phyloP scores from a whole-genome alignment of 2,797 vertebrate genomes.

The Discoglossus pictus region DNA sequence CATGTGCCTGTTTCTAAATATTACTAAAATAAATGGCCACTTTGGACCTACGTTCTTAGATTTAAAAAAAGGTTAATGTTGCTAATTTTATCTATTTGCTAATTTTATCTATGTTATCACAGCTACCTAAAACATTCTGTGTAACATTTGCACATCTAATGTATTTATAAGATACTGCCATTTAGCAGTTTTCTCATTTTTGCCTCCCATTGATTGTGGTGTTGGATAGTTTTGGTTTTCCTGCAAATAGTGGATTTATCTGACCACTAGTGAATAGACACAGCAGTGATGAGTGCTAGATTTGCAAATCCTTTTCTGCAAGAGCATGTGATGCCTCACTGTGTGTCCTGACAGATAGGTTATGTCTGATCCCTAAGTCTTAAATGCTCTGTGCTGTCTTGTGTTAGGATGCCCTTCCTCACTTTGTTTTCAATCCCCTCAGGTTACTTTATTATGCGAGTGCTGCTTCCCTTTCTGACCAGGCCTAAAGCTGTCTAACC shows the following conservation, averaged over 20 bases:
- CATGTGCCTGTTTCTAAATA: too few relatives aligned
- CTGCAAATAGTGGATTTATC: neutral
- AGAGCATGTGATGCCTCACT: slow-evolving; percentile 22
- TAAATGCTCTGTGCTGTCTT: slow-evolving; percentile 38
- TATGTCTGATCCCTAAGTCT: slow-evolving; percentile 32
- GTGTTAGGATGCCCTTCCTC: slow-evolving; percentile 16
- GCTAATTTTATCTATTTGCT: too few relatives aligned
- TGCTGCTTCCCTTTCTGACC: slow-evolving; percentile 39
- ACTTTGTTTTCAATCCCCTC: slow-evolving; percentile 42
- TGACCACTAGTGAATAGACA: slow-evolving; percentile 7
- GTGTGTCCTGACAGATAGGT: slow-evolving; percentile 31
- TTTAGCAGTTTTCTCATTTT: too few relatives aligned
- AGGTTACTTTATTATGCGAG: slow-evolving; percentile 46
- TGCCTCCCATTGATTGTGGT: too few relatives aligned
- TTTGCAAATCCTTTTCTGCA: slow-evolving; percentile 42
- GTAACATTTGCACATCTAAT: too few relatives aligned
- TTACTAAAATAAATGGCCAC: too few relatives aligned
- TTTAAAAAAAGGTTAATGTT: too few relatives aligned
- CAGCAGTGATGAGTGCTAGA: slow-evolving; percentile 27
- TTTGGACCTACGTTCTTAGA: too few relatives aligned
- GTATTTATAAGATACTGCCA: too few relatives aligned
- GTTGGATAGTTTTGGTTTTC: too few relatives aligned
- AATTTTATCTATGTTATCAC: too few relatives aligned
- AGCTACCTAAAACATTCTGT: too few relatives aligned
- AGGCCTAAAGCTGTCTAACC: slow-evolving; percentile 41